Percentiles rank a stretch among this genome's conserved stretches.
phyloP scores from a whole-genome alignment of 2,888 invertebrate species.

The Macrosiphum euphorbiae region DNA sequence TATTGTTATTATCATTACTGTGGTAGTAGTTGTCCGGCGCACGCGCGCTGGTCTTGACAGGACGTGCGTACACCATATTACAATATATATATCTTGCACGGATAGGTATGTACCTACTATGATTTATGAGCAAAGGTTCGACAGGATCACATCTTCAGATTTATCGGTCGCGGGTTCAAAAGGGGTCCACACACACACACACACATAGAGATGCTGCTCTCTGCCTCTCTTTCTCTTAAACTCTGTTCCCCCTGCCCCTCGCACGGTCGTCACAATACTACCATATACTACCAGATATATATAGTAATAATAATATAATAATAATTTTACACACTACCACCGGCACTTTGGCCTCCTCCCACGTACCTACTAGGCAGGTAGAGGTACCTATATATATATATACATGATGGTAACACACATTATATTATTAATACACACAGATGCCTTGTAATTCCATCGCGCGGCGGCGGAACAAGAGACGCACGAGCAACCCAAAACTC shows the following conservation, averaged over 20 bases:
- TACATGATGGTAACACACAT: neutral
- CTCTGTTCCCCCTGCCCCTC: neutral
- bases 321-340: neutral
- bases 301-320: neutral
- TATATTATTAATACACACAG: slow-evolving; percentile 33
- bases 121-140: slow-evolving; percentile 64
- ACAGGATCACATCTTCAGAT: slow-evolving; percentile 63
- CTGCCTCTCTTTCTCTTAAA: neutral
- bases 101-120: slow-evolving; percentile 1
- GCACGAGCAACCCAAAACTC: slow-evolving; percentile 37
- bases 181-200: slow-evolving; percentile 5
- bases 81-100: neutral
- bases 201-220: neutral
- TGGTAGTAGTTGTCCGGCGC: neutral
- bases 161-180: slow-evolving; percentile 61
- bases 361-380: slow-evolving; percentile 13
- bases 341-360: slow-evolving; percentile 50
- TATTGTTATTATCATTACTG: neutral
- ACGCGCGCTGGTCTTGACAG: neutral
- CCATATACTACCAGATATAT: slow-evolving; percentile 22
- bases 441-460: slow-evolving; percentile 52
- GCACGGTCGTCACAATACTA: neutral
- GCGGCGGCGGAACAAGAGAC: slow-evolving; percentile 38
- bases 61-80: slow-evolving; percentile 1
- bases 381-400: neutral